These are phyloP conservation scores for Tenthredo distinguenda DNA, from an alignment of 2,888 invertebrate species.

Conservation along the genomic window DNA sequence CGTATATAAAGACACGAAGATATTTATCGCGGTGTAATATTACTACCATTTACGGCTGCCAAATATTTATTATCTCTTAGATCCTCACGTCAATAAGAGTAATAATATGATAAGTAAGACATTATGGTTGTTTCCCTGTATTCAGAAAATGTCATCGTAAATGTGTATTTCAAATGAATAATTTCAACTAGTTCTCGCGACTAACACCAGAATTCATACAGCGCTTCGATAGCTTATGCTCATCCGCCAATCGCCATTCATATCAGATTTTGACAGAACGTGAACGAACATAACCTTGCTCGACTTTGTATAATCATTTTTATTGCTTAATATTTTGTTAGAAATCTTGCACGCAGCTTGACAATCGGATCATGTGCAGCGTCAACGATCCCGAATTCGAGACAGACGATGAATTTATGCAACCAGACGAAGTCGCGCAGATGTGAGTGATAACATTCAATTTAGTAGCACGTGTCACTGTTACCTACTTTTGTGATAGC, in stretches of 20 bases:
- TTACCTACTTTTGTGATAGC: background rate
- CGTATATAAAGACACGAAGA: background rate
- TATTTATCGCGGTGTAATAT: background rate
- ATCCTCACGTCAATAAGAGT: background rate
- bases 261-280: background rate
- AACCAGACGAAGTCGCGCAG: slow-evolving; percentile 36
- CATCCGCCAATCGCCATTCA: background rate
- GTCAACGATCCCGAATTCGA: slow-evolving; percentile 47
- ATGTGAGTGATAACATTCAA: slow-evolving; percentile 24
- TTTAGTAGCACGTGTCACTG: slow-evolving; percentile 37
- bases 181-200: background rate
- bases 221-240: background rate
- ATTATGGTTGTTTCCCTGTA: background rate
- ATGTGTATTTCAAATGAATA: background rate
- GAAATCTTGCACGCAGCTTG: background rate
- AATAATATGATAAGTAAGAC: background rate
- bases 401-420: slow-evolving; percentile 47
- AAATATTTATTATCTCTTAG: background rate
- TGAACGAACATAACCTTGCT: background rate
- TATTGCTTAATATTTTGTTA: background rate
- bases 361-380: slow-evolving; percentile 25
- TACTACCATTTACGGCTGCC: background rate
- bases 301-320: background rate
- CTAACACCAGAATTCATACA: background rate
- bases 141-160: background rate